Percentiles rank a stretch among this genome's conserved stretches.
Evolutionary conservation across 2,888 invertebrate species (phyloP).

Genomic region (Drosophila nr. perissopoda): DNA sequence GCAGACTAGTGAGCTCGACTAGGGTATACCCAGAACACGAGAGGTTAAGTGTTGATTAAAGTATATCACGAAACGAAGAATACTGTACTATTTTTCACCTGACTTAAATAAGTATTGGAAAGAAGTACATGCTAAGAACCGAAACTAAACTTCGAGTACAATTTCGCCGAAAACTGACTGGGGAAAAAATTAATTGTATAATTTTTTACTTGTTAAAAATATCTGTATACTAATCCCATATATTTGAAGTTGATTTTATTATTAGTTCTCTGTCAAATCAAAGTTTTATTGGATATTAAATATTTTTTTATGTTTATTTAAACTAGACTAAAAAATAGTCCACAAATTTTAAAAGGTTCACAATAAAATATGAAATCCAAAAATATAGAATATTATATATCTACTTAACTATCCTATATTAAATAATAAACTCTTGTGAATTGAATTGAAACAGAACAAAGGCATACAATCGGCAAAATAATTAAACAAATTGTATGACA

Average conservation of each 20-base stretch:
- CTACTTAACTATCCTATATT: neutral
- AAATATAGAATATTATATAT: neutral
- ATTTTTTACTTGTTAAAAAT: neutral
- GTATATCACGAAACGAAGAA: neutral
- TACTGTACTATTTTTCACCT: neutral
- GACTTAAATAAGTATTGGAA: neutral
- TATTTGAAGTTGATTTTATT: neutral
- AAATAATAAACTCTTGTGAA: neutral
- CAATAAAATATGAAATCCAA: neutral
- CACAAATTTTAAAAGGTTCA: neutral
- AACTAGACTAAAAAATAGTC: neutral
- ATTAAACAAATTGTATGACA: slow-evolving; percentile 44
- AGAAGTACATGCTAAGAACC: too few species aligned
- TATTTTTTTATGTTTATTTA: neutral
- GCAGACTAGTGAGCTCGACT: neutral
- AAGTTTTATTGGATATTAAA: neutral
- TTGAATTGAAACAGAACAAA: neutral
- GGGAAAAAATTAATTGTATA: neutral
- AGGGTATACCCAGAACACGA: neutral
- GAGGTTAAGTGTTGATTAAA: neutral
- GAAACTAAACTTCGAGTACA: neutral
- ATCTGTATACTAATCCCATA: neutral
- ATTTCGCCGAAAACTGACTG: neutral
- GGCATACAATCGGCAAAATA: slow-evolving; percentile 27
- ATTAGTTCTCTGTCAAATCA: neutral